A percentile compares a stretch with the other conserved stretches of the same genome.
Evolutionary conservation across 1,140 invertebrate genomes (phyloP).

Genomic region (Saccostrea glomerata): DNA sequence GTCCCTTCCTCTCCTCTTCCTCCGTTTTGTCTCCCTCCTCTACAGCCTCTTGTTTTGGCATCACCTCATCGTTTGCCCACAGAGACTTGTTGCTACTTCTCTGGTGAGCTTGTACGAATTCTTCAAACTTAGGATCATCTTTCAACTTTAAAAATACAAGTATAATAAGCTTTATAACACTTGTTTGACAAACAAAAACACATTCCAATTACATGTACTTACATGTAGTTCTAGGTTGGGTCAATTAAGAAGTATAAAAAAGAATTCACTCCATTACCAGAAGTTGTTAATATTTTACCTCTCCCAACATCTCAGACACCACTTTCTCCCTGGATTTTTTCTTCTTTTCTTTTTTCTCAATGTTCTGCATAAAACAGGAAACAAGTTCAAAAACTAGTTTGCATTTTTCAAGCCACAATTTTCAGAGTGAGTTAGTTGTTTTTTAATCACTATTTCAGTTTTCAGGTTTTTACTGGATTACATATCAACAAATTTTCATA

Average conservation of each 20-base stretch:
- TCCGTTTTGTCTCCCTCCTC: constrained; percentile 45
- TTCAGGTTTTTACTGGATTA: too few species aligned
- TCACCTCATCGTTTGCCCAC: constrained; percentile 85
- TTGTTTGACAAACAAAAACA: too few species aligned
- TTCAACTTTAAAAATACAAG: constrained; percentile 82
- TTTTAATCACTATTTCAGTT: too few species aligned
- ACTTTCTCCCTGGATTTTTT: constrained; percentile 66
- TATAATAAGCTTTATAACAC: too few species aligned
- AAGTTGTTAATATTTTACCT: constrained; percentile 55
- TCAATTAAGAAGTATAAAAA: too few species aligned
- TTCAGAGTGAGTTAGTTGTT: too few species aligned
- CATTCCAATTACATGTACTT: too few species aligned
- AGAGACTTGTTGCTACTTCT: constrained; percentile 81
- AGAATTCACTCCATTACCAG: too few species aligned
- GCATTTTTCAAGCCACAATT: too few species aligned
- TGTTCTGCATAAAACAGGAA: background rate
- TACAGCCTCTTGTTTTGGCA: constrained; percentile 58
- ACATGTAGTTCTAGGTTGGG: too few species aligned
- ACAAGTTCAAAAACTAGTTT: too few species aligned
- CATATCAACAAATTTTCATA: too few species aligned
- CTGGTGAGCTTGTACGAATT: constrained; percentile 91
- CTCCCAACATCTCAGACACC: constrained; percentile 67
- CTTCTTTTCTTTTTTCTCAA: constrained; percentile 63
- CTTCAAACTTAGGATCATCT: constrained; percentile 92
- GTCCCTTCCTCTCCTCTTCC: constrained; percentile 41